These are phyloP conservation scores for Scrobipalpa atriplicella DNA, from an alignment of 2,888 invertebrate genomes.

Conservation along the genomic window DNA sequence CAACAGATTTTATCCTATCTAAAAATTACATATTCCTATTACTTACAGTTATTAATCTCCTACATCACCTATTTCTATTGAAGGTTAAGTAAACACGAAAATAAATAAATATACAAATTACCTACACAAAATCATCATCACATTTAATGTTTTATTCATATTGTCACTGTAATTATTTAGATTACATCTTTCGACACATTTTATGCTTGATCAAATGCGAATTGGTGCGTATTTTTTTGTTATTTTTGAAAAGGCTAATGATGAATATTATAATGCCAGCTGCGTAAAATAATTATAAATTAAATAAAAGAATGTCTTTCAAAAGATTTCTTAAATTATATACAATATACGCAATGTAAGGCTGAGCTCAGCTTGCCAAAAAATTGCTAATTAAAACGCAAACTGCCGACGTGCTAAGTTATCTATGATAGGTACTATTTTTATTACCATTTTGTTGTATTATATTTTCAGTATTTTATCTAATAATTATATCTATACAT, in stretches of 20 bases:
- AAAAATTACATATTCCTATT: not conserved
- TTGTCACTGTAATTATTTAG: constrained; percentile 15
- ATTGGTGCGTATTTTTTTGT: not conserved
- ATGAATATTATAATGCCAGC: not conserved
- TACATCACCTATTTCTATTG: constrained; percentile 12
- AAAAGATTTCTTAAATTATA: not conserved
- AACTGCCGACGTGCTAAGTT: constrained; percentile 19
- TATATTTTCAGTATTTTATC: not conserved
- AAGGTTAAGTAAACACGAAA: not conserved
- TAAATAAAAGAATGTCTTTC: not conserved
- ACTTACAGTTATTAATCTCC: not conserved
- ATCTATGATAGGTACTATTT: constrained; percentile 18
- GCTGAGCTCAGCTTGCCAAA: constrained; percentile 21
- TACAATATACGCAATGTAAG: constrained; percentile 13
- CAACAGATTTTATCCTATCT: not conserved
- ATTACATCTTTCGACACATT: not conserved
- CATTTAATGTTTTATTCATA: not conserved
- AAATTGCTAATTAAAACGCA: constrained; percentile 10
- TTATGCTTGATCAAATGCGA: not conserved
- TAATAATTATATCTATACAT: constrained; percentile 2
- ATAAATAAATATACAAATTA: not conserved
- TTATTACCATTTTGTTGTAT: constrained; percentile 6
- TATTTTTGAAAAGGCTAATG: too few relatives aligned
- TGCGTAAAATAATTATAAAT: constrained; percentile 1
- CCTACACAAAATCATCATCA: constrained; percentile 13